Evolutionary conservation across 2,797 vertebrate genomes (phyloP).

Genomic region (Oryzias dopingdopingensis): DNA sequence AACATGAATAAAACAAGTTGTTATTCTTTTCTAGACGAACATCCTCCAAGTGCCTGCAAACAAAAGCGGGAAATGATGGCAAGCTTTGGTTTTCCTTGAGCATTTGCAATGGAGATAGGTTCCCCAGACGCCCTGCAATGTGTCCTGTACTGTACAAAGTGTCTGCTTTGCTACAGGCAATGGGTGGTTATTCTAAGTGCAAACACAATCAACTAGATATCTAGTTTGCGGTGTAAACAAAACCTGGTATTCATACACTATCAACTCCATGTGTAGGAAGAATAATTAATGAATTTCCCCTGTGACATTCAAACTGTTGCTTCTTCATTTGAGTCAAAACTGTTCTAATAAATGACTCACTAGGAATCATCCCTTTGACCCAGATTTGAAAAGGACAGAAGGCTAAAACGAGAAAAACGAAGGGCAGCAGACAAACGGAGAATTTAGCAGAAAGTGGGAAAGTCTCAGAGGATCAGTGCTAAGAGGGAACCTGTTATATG

Average conservation of each 20-base stretch:
- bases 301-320: constrained; percentile 55
- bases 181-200: constrained; percentile 69
- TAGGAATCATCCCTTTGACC: constrained; percentile 68
- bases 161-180: constrained; percentile 63
- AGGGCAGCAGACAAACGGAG: constrained; percentile 78
- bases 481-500: constrained; percentile 79
- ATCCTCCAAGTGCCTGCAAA: constrained; percentile 73
- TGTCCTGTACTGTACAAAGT: constrained; percentile 59
- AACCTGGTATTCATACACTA: constrained; percentile 64
- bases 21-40: constrained; percentile 80
- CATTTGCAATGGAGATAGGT: constrained; percentile 57
- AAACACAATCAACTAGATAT: constrained; percentile 69
- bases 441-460: constrained; percentile 74
- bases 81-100: constrained; percentile 74
- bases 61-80: constrained; percentile 53
- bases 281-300: constrained; percentile 62
- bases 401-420: constrained; percentile 70
- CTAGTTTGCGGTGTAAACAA: constrained; percentile 54
- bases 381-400: constrained; percentile 73
- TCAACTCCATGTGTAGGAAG: constrained; percentile 62
- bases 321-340: constrained; percentile 63
- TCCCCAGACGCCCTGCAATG: constrained; percentile 69
- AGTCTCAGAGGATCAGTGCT: constrained; percentile 73
- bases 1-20: constrained; percentile 79
- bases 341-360: constrained; percentile 63